Base-by-base conservation (phyloP, 2,888 invertebrate genomes). In the Oscheius sp. region DNA sequence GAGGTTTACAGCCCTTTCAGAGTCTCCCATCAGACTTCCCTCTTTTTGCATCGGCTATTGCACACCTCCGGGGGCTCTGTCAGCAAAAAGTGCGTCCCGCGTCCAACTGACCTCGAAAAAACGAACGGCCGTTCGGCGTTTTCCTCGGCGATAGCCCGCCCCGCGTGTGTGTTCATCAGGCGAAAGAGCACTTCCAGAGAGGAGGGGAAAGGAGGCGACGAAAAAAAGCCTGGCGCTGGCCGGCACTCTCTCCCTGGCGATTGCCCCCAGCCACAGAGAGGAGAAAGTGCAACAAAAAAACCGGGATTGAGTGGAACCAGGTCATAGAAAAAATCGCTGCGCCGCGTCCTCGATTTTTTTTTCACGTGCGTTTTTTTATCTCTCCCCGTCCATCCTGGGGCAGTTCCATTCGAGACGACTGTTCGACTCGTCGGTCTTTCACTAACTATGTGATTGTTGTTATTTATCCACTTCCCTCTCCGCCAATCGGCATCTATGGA, bases 221-320 rank as follows among this genome's bases (percentile, higher is more conserved):
- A 41, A 44, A 59, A 59, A 59, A 59, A n/a, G 26, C 22, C 59
- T 59, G 59, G 59, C 41, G 59, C 41, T 41, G 59, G 59, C 59
- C 59, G 59, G 59, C 59, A 59, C 59, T 17, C 30, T 20, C 47
- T 20, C 17, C 41, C 44, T 20, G 44, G 57, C 59, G 26, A 50
- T 50, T 9, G 30, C 50, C 50, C 26, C 26, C 24, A 26, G 9
- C 50, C n/a, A n/a, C n/a, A n/a, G n/a, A n/a, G n/a, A 24, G 32
- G 33, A 20, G 44, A 59, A 59, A 59, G 59, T 59, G 59, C 59
- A 59, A 59, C 12, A 54, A 59, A 59, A 59, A 54, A 54, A 54
- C 36, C 54, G 54, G 32, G 17, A 8, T 8, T 24, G 36, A 56
- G 38, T 24, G 33, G 56, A 38, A 24, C 24, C 36, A 24, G 33